These are phyloP conservation scores for Dolichomitus sp. DNA, from an alignment of 2,888 invertebrate genomes.

Conservation along the genomic window DNA sequence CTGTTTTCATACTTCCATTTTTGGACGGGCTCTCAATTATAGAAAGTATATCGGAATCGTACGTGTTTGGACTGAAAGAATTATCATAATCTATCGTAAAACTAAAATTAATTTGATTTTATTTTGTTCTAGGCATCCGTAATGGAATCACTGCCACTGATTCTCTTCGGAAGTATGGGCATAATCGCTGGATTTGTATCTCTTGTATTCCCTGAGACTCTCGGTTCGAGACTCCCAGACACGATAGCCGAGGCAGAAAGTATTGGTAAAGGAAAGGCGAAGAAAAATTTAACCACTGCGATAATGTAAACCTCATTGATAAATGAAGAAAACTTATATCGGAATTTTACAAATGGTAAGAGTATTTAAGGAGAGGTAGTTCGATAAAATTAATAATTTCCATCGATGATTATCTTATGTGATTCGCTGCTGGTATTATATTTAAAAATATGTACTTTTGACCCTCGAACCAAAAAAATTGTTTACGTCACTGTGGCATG, in stretches of 20 bases:
- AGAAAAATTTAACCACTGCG: neutral
- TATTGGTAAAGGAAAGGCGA: slow-evolving; percentile 78
- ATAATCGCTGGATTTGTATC: slow-evolving; percentile 89
- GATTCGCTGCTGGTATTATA: too few relatives aligned
- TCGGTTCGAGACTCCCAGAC: slow-evolving; percentile 89
- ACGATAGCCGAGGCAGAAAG: slow-evolving; percentile 91
- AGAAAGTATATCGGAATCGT: too few relatives aligned
- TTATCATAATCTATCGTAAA: too few relatives aligned
- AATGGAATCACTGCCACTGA: slow-evolving; percentile 88
- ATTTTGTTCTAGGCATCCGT: slow-evolving; percentile 76
- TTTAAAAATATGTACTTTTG: too few relatives aligned
- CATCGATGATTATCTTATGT: too few relatives aligned
- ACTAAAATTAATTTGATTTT: neutral
- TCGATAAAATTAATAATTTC: too few relatives aligned
- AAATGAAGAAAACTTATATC: neutral
- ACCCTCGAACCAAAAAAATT: too few relatives aligned
- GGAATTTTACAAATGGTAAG: neutral
- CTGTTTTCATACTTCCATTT: too few relatives aligned
- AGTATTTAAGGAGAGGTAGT: too few relatives aligned
- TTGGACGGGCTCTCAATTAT: too few relatives aligned
- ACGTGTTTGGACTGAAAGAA: too few relatives aligned
- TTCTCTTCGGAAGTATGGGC: slow-evolving; percentile 89
- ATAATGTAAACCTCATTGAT: neutral
- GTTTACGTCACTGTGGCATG: too few relatives aligned
- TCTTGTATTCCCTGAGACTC: slow-evolving; percentile 90